Conservation (phyloP, 2,113 vertebrate species). For the Pollachius pollachius region DNA sequence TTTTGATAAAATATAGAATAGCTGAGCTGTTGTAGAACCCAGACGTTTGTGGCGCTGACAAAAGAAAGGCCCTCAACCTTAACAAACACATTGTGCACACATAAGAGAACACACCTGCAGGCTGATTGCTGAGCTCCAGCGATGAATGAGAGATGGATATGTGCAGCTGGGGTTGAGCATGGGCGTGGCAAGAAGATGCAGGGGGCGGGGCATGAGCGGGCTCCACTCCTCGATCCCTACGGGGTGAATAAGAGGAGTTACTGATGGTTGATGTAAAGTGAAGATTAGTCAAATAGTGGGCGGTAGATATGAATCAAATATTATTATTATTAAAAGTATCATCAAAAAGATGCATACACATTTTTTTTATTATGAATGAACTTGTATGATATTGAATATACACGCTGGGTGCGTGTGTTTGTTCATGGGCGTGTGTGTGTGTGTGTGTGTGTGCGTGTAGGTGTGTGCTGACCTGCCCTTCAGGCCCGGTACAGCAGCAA, state of each 20-base stretch:
- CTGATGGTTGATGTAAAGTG: not conserved
- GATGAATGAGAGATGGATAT: constrained; percentile 93
- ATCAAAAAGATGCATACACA: too few species aligned
- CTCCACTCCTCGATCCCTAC: constrained; percentile 77
- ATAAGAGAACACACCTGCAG: constrained; percentile 53
- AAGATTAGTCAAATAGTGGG: not conserved
- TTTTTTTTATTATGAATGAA: too few species aligned
- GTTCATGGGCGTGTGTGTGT: not conserved
- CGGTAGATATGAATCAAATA: too few species aligned
- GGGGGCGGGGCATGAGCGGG: constrained; percentile 43
- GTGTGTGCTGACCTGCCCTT: constrained; percentile 66
- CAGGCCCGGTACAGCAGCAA: constrained; percentile 92
- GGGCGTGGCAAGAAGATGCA: constrained; percentile 13
- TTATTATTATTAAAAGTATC: too few species aligned
- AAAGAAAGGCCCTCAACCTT: too few species aligned
- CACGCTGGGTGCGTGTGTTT: not conserved
- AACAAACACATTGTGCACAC: too few species aligned
- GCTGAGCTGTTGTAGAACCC: too few species aligned
- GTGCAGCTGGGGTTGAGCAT: constrained; percentile 87
- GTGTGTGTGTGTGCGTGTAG: not conserved
- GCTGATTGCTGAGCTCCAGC: constrained; percentile 80
- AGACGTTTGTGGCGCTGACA: too few species aligned
- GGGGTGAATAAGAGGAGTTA: not conserved
- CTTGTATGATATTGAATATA: too few species aligned
- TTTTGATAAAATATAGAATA: too few species aligned